Conservation (phyloP, 2,113 vertebrate genomes). For the Ochotona curzoniae region DNA sequence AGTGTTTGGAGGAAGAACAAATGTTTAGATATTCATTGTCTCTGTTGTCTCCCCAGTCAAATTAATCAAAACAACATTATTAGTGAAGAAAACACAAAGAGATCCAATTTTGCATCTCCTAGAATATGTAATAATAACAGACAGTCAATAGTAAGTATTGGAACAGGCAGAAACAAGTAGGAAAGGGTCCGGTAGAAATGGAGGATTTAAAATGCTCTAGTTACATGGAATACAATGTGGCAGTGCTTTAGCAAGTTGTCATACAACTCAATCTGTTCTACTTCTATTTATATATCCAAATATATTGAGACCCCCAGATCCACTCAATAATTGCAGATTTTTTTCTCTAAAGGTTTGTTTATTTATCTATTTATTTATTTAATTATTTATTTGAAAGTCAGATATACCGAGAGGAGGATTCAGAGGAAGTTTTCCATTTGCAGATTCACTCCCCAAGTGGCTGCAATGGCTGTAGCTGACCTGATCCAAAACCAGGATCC, state of each 20-base stretch:
- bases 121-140: background rate
- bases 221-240: background rate
- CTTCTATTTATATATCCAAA: background rate
- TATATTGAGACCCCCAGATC: background rate
- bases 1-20: too few species aligned
- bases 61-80: too few species aligned
- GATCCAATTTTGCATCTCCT: background rate
- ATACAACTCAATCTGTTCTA: background rate
- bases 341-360: background rate
- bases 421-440: too few species aligned
- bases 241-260: background rate
- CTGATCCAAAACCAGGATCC: too few species aligned
- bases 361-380: too few species aligned
- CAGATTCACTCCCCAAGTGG: too few species aligned
- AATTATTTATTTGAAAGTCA: too few species aligned
- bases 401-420: too few species aligned
- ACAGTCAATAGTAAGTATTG: background rate
- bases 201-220: background rate
- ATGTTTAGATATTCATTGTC: too few species aligned
- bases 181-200: background rate
- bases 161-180: background rate
- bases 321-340: background rate
- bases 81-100: background rate
- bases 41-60: too few species aligned
- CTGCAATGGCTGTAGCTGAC: too few species aligned